These are phyloP conservation scores for Menidia menidia DNA, from an alignment of 2,797 vertebrate species.

Conservation along the genomic window DNA sequence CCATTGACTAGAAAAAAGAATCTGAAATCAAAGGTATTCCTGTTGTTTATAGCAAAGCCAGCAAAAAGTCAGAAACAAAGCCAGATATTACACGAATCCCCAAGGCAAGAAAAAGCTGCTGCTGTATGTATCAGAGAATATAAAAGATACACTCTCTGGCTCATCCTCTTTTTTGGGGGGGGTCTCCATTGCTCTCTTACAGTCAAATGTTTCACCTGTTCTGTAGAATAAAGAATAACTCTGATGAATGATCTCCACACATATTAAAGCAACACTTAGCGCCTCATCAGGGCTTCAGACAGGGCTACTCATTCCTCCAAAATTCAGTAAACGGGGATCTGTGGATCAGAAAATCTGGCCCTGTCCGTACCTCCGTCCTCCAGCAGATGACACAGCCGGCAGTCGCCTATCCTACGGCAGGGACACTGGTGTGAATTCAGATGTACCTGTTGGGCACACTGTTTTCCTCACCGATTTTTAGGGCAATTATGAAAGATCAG, in stretches of 20 bases:
- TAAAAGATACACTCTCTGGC: background rate
- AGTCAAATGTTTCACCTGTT: no score
- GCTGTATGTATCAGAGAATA: background rate
- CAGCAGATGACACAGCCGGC: background rate
- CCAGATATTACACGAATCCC: background rate
- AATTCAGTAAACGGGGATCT: background rate
- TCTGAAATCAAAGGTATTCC: slow-evolving; percentile 5
- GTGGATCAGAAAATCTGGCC: background rate
- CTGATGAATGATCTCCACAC: no score
- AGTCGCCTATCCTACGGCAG: background rate
- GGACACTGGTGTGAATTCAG: background rate
- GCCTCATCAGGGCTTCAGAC: no score
- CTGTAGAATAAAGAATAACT: no score
- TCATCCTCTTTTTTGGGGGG: no score
- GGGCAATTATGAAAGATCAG: no score
- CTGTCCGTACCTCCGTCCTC: background rate
- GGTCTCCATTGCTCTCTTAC: no score
- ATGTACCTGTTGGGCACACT: background rate
- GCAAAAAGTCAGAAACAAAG: background rate
- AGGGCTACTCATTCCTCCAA: background rate
- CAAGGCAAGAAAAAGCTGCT: background rate
- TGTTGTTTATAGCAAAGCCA: slow-evolving; percentile 8
- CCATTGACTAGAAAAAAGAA: background rate
- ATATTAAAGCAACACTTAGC: background rate
- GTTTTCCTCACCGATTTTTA: no score